These are phyloP conservation scores for Sus scrofa DNA, from an alignment of 2,113 vertebrate species.

Conservation along the genomic window DNA sequence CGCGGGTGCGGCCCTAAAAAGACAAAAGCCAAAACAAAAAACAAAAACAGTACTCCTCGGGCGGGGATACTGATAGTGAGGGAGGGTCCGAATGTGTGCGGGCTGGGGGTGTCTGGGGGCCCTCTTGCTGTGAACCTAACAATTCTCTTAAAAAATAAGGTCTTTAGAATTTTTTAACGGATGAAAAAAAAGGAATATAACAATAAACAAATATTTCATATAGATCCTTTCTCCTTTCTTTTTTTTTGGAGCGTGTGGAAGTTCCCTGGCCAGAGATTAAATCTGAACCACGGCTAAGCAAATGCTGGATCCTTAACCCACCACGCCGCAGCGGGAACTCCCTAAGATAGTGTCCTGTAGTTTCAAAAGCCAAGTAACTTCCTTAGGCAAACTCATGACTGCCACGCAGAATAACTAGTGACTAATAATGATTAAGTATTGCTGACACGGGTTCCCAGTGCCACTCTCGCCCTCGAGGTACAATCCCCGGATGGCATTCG, in stretches of 20 bases:
- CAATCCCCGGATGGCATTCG: fast-evolving
- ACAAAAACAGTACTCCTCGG: background rate
- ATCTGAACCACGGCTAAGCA: no score
- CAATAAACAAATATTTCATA: background rate
- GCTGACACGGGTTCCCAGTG: background rate
- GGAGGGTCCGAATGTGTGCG: fast-evolving
- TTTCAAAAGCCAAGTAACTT: background rate
- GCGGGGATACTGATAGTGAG: background rate
- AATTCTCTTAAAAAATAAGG: background rate
- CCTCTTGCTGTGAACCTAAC: background rate
- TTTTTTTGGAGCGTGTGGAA: no score
- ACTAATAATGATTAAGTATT: no score
- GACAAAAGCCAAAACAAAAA: no score
- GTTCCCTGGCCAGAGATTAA: no score
- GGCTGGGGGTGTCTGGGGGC: background rate
- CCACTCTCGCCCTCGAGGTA: no score
- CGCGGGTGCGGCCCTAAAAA: no score
- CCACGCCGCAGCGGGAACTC: no score
- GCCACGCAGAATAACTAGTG: no score
- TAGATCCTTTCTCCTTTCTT: no score
- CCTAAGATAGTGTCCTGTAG: no score
- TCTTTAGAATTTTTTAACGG: background rate
- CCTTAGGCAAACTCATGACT: background rate
- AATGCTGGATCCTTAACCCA: no score
- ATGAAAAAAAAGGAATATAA: background rate